Evolutionary conservation across 2,797 vertebrate species (phyloP).

Genomic region (Thamnophis elegans): DNA sequence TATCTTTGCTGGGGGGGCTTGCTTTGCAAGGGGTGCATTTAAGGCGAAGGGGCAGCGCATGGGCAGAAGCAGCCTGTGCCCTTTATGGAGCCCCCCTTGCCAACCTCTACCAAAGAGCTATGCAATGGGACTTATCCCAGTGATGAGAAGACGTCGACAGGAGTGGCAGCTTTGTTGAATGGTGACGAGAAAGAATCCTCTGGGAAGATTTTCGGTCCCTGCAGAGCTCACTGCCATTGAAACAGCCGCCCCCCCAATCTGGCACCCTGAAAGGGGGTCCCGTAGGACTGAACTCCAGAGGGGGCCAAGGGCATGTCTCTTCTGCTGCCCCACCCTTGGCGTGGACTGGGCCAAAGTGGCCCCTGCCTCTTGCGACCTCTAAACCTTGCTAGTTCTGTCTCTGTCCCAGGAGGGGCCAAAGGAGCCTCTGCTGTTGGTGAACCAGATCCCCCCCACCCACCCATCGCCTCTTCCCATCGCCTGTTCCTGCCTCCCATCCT

Average conservation of each 20-base stretch:
- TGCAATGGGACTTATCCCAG: neutral
- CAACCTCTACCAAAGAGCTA: neutral
- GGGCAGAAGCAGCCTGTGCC: neutral
- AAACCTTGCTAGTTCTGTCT: constrained; percentile 49
- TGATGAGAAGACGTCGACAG: neutral
- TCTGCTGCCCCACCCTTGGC: constrained; percentile 24
- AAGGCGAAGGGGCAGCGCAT: neutral
- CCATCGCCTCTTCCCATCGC: constrained; percentile 25
- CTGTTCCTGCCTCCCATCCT: constrained; percentile 32
- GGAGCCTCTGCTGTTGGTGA: constrained; percentile 47
- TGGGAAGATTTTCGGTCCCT: neutral
- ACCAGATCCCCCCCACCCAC: constrained; percentile 41
- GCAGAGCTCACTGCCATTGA: neutral
- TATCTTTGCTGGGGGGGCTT: neutral
- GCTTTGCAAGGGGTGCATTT: neutral
- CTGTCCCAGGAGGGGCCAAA: constrained; percentile 43
- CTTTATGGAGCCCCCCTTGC: neutral
- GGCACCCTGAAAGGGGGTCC: neutral
- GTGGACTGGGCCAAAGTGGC: constrained; percentile 49
- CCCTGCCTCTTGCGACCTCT: constrained; percentile 46
- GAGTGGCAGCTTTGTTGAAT: neutral
- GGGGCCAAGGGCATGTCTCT: constrained; percentile 29
- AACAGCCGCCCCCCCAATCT: neutral
- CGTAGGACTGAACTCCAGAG: neutral
- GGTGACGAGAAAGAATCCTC: neutral